These are phyloP conservation scores for Aurelia sp. DNA, from an alignment of 30 jellyfish, hydroid and myxozoan genomes.

Conservation along the genomic window DNA sequence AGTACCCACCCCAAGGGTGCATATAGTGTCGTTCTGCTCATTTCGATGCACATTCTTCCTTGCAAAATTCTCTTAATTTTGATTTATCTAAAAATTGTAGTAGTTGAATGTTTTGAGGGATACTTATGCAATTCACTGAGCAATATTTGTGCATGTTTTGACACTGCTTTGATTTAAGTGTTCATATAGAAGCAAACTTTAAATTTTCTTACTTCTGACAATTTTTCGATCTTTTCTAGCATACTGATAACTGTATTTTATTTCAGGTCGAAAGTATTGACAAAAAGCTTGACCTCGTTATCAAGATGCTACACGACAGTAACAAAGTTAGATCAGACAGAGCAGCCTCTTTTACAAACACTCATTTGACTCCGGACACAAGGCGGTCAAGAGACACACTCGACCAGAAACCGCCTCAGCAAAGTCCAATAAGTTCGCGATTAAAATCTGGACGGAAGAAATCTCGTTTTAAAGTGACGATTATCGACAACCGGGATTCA, in stretches of 20 bases:
- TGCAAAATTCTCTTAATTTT: too few relatives aligned
- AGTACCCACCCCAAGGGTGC: too few relatives aligned
- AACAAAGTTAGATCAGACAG: constrained; percentile 43
- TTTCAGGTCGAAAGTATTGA: constrained; percentile 52
- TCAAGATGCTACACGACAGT: constrained; percentile 58
- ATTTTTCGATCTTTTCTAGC: too few relatives aligned
- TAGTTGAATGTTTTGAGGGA: too few relatives aligned
- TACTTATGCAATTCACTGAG: too few relatives aligned
- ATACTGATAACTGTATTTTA: not conserved
- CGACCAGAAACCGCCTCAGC: constrained; percentile 28
- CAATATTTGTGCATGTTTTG: too few relatives aligned
- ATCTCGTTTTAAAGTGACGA: constrained; percentile 52
- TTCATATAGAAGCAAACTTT: too few relatives aligned
- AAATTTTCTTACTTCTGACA: too few relatives aligned
- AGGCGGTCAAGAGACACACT: constrained; percentile 45
- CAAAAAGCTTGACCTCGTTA: constrained; percentile 51
- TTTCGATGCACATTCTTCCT: too few relatives aligned
- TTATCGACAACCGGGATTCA: constrained; percentile 29
- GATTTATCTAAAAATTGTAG: too few relatives aligned
- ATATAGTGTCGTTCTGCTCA: too few relatives aligned
- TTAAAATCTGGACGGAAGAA: constrained; percentile 15
- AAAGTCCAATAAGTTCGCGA: constrained; percentile 22
- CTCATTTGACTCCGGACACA: constrained; percentile 44
- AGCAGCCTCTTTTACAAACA: constrained; percentile 59
- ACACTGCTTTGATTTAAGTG: too few relatives aligned